Base-by-base conservation (phyloP, 23 tunicate species). In the Pegea sp. region DNA sequence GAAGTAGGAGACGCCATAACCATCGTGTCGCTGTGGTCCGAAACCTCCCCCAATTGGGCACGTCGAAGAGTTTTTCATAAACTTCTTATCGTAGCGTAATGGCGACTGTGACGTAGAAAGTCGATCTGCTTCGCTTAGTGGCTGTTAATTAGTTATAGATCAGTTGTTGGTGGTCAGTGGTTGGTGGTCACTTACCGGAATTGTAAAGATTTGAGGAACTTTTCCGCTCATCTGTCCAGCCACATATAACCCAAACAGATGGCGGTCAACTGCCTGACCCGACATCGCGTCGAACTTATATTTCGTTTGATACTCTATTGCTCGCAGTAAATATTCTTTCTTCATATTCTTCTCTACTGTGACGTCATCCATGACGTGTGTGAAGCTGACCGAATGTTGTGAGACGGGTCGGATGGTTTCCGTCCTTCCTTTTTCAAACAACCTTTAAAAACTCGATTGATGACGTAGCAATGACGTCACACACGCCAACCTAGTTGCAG, bases 21-120 rank as follows among this genome's bases (percentile, higher is more conserved):
- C 95, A 43, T 84, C 95, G 22, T 29, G 56, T 48, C 95, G 58
- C 56, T 84, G 95, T 23, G 95, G 56, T 2, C 95, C 95, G 52
- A 84, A 84, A 1, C 75, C 84, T 4, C 95, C 95, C 28, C 95
- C 95, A 16, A 78, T 33, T 18, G 84, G 84, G 44, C 59, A 67
- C 30, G 49, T 34, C 30, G 38, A 25, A 26, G 51, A 27, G 3
- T 31, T 38, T 33, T 84, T 84, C 4, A 61, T 22, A 28, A 73
- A 59, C 1, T 69, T 48, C 18, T 63, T 29, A 30, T 84, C 95
- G 50, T 60, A 84, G 4, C 76, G 63, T 13, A 75, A 54, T 4
- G 95, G 95, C 31, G 86, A 74, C 49, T 84, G 95, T 28, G 95
- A 84, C 3, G 95, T 84, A 0, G 95, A 84, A 13, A 84, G 70